A percentile compares a stretch with the other conserved stretches of the same genome.
These are phyloP conservation scores for Gorsachius magnificus DNA, from an alignment of 2,797 vertebrate genomes.

Conservation along the genomic window DNA sequence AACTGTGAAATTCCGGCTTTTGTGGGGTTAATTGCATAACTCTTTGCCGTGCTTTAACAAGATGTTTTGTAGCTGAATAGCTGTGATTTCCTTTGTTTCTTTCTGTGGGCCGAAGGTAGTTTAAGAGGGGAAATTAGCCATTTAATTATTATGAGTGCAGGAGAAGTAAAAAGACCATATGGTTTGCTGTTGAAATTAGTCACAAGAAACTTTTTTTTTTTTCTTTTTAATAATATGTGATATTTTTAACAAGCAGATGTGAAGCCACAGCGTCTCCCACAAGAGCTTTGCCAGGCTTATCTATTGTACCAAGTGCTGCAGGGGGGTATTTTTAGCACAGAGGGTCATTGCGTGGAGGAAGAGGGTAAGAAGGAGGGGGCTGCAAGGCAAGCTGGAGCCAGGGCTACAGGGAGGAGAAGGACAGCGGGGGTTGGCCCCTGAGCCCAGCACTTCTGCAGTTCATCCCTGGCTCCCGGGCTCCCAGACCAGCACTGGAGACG, in stretches of 20 bases:
- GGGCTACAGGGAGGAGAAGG: neutral
- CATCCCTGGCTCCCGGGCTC: fast-evolving
- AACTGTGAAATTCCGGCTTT: conserved; percentile 69
- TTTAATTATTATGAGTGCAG: conserved; percentile 74
- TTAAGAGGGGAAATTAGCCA: conserved; percentile 71
- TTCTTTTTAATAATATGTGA: conserved; percentile 69
- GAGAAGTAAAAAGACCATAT: conserved; percentile 76
- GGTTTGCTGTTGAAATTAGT: conserved; percentile 77
- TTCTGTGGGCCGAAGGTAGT: conserved; percentile 60
- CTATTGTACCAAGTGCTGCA: conserved; percentile 30
- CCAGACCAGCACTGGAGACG: fast-evolving
- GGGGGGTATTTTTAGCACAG: conserved; percentile 27
- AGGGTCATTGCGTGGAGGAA: neutral
- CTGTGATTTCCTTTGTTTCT: conserved; percentile 76
- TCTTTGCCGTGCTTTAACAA: conserved; percentile 70
- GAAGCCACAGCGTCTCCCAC: conserved; percentile 61
- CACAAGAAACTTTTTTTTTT: conserved; percentile 76
- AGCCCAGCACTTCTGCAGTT: neutral
- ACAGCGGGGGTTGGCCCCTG: neutral
- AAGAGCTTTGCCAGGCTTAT: conserved; percentile 62
- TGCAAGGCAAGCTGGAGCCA: neutral
- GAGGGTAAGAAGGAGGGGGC: neutral
- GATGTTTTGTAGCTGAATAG: conserved; percentile 65
- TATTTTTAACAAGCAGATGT: conserved; percentile 78
- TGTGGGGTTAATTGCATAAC: conserved; percentile 62